Evolutionary conservation across 2,797 vertebrate species (phyloP).

Genomic region (Chaunax sp.): DNA sequence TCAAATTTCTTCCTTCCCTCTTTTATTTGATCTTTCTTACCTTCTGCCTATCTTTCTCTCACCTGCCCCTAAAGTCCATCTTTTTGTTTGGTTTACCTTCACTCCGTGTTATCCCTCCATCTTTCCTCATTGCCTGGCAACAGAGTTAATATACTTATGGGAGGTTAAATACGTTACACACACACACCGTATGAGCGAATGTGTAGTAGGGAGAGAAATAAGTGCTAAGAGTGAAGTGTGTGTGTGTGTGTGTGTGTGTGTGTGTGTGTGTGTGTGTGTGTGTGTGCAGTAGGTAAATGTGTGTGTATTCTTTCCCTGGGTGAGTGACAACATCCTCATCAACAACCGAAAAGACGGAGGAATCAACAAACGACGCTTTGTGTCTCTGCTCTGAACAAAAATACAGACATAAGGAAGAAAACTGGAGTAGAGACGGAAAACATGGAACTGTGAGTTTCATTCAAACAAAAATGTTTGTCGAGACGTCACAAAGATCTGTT

Average conservation of each 20-base stretch:
- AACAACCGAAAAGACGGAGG: background rate
- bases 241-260: too few species aligned
- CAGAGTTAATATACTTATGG: constrained; percentile 37
- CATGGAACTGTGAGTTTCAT: constrained; percentile 9
- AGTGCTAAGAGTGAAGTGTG: constrained; percentile 19
- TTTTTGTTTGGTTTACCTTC: constrained; percentile 30
- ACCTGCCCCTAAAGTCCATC: background rate
- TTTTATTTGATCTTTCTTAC: background rate
- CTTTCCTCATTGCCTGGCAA: constrained; percentile 22
- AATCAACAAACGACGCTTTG: too few species aligned
- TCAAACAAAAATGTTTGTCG: background rate
- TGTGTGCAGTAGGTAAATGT: constrained; percentile 31
- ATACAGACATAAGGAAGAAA: background rate
- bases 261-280: too few species aligned
- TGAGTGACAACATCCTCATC: constrained; percentile 31
- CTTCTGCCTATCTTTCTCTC: background rate
- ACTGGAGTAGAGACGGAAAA: background rate
- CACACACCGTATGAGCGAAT: background rate
- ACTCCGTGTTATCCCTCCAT: constrained; percentile 25
- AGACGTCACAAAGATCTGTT: constrained; percentile 15
- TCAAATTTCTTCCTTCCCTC: background rate
- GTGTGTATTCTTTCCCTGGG: constrained; percentile 12
- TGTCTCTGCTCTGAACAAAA: background rate
- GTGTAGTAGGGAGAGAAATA: constrained; percentile 21
- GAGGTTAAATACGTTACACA: constrained; percentile 43